Evolutionary conservation across 2,888 invertebrate genomes (phyloP), one percentile per base, ranked within the genome.

Genomic region (Drosophila yooni): DNA sequence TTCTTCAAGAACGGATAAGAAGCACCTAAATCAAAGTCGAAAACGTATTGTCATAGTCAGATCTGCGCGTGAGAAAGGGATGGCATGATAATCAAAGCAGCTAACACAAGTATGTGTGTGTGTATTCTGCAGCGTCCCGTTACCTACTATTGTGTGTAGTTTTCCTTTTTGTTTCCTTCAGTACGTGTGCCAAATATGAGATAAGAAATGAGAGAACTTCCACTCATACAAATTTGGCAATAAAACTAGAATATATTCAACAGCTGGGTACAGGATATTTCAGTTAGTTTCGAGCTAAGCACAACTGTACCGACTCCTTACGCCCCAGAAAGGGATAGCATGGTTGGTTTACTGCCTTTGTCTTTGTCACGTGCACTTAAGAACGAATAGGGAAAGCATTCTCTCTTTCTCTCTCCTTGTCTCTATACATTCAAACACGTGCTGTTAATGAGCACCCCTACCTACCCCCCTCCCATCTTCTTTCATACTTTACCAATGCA

Each of bases 381-480:
- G 2, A n/a, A 40, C 3, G 46, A 46, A 46, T 13, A 7, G 7
- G 7, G 2, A 46, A 46, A 46, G 2, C 40, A 10, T 1, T 7
- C 0, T 7, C 7, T 13, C 43, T 46, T 25, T n/a, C 10, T 43
- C 11, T 46, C 21, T 46, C 25, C 25, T 15, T 46, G 10, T n/a
- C 4, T n/a, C 8, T 18, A 0, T 21, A 21, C 43, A 11, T 15
- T 15, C 4, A 8, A 25, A 46, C 15, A 46, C 15, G 25, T 46
- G 15, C 4, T 8, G 25, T 15, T 25, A 25, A 25, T 15, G 15
- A 46, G 25, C 46, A 46, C 46, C 15, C 8, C 15, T 21, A 46
- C 25, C 34, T 34, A 34, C 34, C 5, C 0, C 2, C n/a, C 5
- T 2, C 1, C 11, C 21, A 25, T 1, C 8, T 1, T 8, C 2